Conservation (phyloP, 2,888 invertebrate genomes). For the Epistrophe grossulariae region DNA sequence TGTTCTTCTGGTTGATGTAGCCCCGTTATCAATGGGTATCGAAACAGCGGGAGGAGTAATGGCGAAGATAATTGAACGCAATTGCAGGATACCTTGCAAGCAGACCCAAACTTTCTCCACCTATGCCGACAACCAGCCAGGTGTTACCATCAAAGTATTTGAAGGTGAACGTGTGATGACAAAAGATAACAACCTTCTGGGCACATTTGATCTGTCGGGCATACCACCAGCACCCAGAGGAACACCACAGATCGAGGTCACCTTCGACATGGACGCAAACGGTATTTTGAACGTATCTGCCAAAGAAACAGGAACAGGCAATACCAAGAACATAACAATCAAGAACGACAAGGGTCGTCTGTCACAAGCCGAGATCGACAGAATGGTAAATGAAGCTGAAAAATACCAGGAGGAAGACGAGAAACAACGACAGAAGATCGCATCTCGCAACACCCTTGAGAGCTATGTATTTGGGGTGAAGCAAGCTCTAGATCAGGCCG, state of each 20-base stretch:
- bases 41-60: slow-evolving; percentile 91
- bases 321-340: slow-evolving; percentile 90
- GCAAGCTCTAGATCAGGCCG: slow-evolving; percentile 87
- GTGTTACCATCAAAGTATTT: slow-evolving; percentile 88
- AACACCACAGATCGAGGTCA: slow-evolving; percentile 93
- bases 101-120: slow-evolving; percentile 90
- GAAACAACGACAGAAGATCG: slow-evolving; percentile 87
- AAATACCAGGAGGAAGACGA: slow-evolving; percentile 89
- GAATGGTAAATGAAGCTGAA: slow-evolving; percentile 90
- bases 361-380: slow-evolving; percentile 90
- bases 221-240: slow-evolving; percentile 95
- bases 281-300: slow-evolving; percentile 95
- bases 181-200: slow-evolving; percentile 95
- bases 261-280: slow-evolving; percentile 92
- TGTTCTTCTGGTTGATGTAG: slow-evolving; percentile 87
- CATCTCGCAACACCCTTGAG: slow-evolving; percentile 89
- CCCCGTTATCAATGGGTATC: slow-evolving; percentile 88
- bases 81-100: slow-evolving; percentile 88
- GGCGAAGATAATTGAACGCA: slow-evolving; percentile 89
- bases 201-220: slow-evolving; percentile 96
- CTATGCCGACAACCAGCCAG: slow-evolving; percentile 91
- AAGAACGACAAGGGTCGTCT: slow-evolving; percentile 91
- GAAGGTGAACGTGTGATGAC: slow-evolving; percentile 94
- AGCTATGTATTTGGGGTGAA: slow-evolving; percentile 88
- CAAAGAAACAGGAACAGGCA: slow-evolving; percentile 86